Evolutionary conservation across 2,113 vertebrate species (phyloP).

Genomic region (Vanacampus margaritifer): DNA sequence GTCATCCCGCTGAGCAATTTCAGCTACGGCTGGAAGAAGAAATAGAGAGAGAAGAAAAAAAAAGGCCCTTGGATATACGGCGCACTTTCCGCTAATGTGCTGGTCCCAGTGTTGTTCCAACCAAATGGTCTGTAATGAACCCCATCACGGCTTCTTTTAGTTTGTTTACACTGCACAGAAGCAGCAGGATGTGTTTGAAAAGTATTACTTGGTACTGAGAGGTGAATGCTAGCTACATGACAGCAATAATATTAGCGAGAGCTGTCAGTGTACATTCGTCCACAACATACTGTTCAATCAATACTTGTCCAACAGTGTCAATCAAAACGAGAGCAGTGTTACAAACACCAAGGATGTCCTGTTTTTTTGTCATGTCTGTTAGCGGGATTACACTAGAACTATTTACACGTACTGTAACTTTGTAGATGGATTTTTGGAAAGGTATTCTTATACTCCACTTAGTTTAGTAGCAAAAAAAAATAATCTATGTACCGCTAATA

Average conservation of each 20-base stretch:
- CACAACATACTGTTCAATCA: not conserved
- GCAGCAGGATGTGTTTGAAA: not conserved
- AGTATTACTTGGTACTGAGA: not conserved
- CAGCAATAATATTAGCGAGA: not conserved
- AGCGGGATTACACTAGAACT: too few species aligned
- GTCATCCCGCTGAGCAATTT: constrained; percentile 16
- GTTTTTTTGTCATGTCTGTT: not conserved
- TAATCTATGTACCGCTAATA: too few species aligned
- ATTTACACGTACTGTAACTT: too few species aligned
- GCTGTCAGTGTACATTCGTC: not conserved
- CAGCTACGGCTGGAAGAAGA: constrained; percentile 7
- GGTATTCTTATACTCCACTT: too few species aligned
- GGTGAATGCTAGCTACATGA: not conserved
- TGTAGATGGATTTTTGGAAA: too few species aligned
- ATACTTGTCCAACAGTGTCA: not conserved
- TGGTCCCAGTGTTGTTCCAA: not conserved
- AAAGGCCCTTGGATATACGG: not conserved
- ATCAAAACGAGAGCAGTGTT: not conserved
- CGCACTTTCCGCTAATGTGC: not conserved
- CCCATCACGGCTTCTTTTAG: constrained; percentile 1
- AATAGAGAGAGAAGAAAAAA: not conserved
- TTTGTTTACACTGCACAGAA: constrained; percentile 8
- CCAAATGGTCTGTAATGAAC: constrained; percentile 18
- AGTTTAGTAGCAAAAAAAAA: too few species aligned
- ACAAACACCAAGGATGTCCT: not conserved